Conservation (phyloP, 2,113 vertebrate genomes). For the Amblyopsis rosae region DNA sequence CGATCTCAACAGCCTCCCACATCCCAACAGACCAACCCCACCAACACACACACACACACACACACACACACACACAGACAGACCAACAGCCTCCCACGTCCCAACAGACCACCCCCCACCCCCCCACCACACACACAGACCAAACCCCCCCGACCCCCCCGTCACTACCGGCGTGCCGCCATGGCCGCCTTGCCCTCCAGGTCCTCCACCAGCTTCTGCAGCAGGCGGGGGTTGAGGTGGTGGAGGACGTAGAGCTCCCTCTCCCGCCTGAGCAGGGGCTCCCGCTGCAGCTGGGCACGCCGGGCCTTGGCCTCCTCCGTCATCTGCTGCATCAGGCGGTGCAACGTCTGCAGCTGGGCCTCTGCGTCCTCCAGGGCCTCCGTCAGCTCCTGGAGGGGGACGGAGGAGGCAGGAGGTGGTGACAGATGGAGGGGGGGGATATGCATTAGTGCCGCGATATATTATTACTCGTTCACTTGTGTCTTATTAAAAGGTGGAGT, state of each 20-base stretch:
- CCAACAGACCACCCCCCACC: too few species aligned
- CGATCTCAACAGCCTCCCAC: too few species aligned
- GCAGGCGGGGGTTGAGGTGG: constrained; percentile 79
- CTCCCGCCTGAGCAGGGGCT: constrained; percentile 78
- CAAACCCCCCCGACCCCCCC: neutral
- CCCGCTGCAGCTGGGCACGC: constrained; percentile 79
- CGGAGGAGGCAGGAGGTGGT: constrained; percentile 15
- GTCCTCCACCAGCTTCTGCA: constrained; percentile 83
- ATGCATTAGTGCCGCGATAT: neutral
- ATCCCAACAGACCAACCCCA: too few species aligned
- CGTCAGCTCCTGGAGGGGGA: constrained; percentile 78
- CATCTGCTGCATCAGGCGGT: constrained; percentile 78
- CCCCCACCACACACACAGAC: neutral
- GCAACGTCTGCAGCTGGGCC: constrained; percentile 78
- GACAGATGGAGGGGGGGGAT: neutral
- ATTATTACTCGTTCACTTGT: too few species aligned
- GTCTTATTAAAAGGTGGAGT: too few species aligned
- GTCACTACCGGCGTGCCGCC: constrained; percentile 28
- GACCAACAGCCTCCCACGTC: too few species aligned
- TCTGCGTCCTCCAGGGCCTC: constrained; percentile 78
- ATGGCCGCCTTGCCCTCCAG: constrained; percentile 75
- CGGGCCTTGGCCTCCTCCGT: constrained; percentile 83
- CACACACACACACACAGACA: too few species aligned
- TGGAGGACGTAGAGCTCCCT: constrained; percentile 88
- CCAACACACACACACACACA: too few species aligned